Conservation (phyloP, 2,113 vertebrate genomes). For the Mugil cephalus region DNA sequence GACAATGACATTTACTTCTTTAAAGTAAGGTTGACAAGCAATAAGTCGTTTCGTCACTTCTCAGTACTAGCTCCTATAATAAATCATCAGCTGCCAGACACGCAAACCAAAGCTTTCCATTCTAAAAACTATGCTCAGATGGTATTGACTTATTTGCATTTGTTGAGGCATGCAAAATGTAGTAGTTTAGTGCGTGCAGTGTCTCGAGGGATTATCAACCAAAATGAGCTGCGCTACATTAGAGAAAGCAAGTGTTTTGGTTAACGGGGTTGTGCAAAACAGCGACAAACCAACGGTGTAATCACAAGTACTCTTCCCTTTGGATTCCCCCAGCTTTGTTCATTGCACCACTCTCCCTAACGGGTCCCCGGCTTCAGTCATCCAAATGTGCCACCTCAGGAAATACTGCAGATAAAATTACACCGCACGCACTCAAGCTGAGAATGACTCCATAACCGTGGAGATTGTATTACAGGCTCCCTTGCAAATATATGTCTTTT, state of each 20-base stretch:
- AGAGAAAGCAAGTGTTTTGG: slow-evolving; percentile 45
- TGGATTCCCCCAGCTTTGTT: slow-evolving; percentile 31
- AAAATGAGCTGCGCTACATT: slow-evolving; percentile 37
- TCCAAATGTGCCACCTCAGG: slow-evolving; percentile 77
- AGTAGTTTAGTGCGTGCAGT: slow-evolving; percentile 5
- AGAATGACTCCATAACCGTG: slow-evolving; percentile 58
- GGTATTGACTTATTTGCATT: slow-evolving; percentile 40
- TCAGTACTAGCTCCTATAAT: slow-evolving; percentile 9
- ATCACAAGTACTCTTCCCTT: slow-evolving; percentile 21
- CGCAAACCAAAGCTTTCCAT: slow-evolving; percentile 15
- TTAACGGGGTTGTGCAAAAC: slow-evolving; percentile 28
- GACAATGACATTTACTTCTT: slow-evolving; percentile 20
- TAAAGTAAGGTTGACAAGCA: slow-evolving; percentile 33
- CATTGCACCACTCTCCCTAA: slow-evolving; percentile 36
- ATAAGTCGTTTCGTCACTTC: slow-evolving; percentile 18
- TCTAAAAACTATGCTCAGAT: slow-evolving; percentile 16
- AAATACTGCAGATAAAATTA: slow-evolving; percentile 71
- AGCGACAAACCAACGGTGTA: neutral
- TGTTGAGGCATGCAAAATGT: slow-evolving; percentile 33
- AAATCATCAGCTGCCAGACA: slow-evolving; percentile 14
- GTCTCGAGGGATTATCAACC: slow-evolving; percentile 46
- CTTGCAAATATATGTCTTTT: slow-evolving; percentile 52
- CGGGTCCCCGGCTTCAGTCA: slow-evolving; percentile 46
- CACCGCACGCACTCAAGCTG: slow-evolving; percentile 51
- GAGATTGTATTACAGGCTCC: slow-evolving; percentile 63